Conservation (phyloP, 2,888 invertebrate genomes). For the Metopia argyrocephala region DNA sequence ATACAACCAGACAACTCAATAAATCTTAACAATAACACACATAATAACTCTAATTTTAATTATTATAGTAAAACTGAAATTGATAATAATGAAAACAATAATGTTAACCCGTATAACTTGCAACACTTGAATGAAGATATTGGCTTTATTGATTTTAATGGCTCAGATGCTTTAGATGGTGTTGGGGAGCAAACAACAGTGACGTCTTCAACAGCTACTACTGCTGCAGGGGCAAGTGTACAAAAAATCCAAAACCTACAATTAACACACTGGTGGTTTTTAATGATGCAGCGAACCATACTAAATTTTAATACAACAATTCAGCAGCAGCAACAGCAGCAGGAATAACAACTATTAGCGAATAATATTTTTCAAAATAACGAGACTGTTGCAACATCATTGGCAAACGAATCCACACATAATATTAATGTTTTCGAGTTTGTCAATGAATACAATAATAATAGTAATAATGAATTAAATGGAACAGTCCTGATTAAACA, state of each 20-base stretch:
- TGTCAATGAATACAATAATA: neutral
- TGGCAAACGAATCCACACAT: conserved; percentile 48
- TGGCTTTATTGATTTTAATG: neutral
- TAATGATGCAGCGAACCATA: conserved; percentile 76
- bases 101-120: conserved; percentile 37
- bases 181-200: conserved; percentile 33
- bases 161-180: conserved; percentile 8
- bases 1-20: conserved; percentile 23
- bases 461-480: no score
- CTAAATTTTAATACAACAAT: conserved; percentile 62
- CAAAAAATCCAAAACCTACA: conserved; percentile 69
- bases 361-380: conserved; percentile 3
- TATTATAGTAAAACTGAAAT: neutral
- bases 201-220: conserved; percentile 8
- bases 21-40: neutral
- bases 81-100: conserved; percentile 25
- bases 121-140: conserved; percentile 38
- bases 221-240: conserved; percentile 47
- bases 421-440: conserved; percentile 33
- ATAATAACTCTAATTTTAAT: conserved; percentile 42
- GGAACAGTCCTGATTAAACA: neutral
- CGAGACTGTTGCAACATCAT: conserved; percentile 60
- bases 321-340: conserved; percentile 61
- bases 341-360: neutral
- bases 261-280: conserved; percentile 76